Evolutionary conservation across 2,888 invertebrate genomes (phyloP), one percentile per base, ranked within the genome.

Genomic region (Hermaeophaga mercurialis): DNA sequence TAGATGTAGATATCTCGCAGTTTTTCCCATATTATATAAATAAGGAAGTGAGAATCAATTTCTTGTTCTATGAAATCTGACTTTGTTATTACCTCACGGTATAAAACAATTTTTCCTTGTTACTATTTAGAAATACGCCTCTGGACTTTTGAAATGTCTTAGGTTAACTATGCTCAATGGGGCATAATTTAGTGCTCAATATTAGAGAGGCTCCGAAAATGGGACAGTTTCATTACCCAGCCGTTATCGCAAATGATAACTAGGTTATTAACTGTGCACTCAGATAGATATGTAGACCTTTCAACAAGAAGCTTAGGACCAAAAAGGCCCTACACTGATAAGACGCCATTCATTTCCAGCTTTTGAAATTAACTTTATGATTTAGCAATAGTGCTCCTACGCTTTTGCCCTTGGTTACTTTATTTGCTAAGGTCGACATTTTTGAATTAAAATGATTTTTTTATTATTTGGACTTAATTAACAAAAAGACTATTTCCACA

Each of bases 211-310:
- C 69, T 70, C 66, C 57, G 64, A 66, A 69, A 73, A 71, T 70
- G 70, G 71, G 73, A 73, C 73, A 73, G 70, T 72, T 73, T 72
- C 73, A 71, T 73, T 73, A 73, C 71, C 64, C 64, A 62, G 57
- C 62, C 64, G 69, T 69, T 73, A 72, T 72, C 71, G 66, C 70
- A 67, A 50, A 71, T 71, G 73, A 71, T 73, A 73, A 73, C 71
- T 70, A 59, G 67, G 72, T 73, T 71, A 71, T 72, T 70, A 71
- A 70, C 70, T 70, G 66, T 67, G 66, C 65, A 62, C 66, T 59
- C 62, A 67, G 70, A 70, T 70, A 71, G 72, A 72, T 72, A 70
- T 68, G 69, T 68, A 61, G 70, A 69, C 70, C 71, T 71, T 69
- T 70, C 71, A 68, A 71, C 71, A 68, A 66, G 63, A 56, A 66